Evolutionary conservation across 1,140 invertebrate genomes (phyloP).

Genomic region (Drosophila sulfurigaster): DNA sequence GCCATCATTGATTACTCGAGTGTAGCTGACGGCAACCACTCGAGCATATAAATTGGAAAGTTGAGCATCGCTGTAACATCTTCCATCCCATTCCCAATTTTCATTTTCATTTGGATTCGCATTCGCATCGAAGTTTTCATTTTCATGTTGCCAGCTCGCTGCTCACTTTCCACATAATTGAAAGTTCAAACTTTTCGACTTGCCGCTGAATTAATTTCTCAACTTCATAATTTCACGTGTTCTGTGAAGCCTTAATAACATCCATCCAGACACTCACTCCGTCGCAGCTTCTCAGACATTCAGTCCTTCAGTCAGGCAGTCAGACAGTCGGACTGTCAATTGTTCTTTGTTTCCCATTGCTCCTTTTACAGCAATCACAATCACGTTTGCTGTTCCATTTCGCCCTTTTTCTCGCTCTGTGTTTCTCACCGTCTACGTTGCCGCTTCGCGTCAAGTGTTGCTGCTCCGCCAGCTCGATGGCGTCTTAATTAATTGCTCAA

Average conservation of each 20-base stretch:
- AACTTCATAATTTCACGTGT: conserved; percentile 81
- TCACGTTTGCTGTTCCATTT: conserved; percentile 27
- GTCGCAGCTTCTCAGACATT: conserved; percentile 21
- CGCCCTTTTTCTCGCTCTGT: conserved; percentile 9
- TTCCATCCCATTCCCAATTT: conserved; percentile 25
- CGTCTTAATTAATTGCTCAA: conserved; percentile 83
- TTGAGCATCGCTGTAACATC: conserved; percentile 51
- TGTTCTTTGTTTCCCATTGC: conserved; percentile 71
- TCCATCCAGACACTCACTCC: conserved; percentile 32
- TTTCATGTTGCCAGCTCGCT: conserved; percentile 56
- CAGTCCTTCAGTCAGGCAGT: conserved; percentile 19
- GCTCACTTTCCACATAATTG: conserved; percentile 70
- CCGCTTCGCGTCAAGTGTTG: conserved; percentile 41
- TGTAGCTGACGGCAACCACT: conserved; percentile 77
- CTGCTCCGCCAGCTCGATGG: conserved; percentile 64
- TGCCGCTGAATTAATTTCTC: conserved; percentile 82
- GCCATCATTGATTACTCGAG: conserved; percentile 75
- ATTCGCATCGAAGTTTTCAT: background rate
- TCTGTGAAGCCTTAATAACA: conserved; percentile 73
- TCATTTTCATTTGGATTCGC: conserved; percentile 23
- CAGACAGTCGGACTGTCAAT: conserved; percentile 57
- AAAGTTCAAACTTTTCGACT: conserved; percentile 79
- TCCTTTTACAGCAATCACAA: conserved; percentile 54
- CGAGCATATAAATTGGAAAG: conserved; percentile 79
- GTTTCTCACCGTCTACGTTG: background rate